A percentile compares a stretch with the other conserved stretches of the same genome.
Conservation (phyloP, 2,113 vertebrate species). For the Gadus macrocephalus region DNA sequence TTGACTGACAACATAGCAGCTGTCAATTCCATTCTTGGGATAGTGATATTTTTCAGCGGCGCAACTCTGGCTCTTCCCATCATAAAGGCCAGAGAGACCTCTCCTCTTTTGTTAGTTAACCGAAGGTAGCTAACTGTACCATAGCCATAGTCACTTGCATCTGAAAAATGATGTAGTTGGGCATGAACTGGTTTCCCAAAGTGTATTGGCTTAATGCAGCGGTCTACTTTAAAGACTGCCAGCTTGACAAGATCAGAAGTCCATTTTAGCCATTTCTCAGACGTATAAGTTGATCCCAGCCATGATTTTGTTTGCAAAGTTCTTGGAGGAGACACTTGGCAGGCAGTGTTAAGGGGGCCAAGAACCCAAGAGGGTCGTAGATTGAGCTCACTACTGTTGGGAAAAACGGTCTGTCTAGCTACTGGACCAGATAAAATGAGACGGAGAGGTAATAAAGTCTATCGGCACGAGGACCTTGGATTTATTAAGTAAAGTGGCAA, state of each 20-base stretch:
- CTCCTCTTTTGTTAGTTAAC: not conserved
- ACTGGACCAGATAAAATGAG: no score
- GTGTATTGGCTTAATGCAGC: conserved; percentile 6
- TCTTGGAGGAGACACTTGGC: no score
- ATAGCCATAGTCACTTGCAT: conserved; percentile 24
- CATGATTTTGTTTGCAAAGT: not conserved
- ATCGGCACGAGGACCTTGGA: no score
- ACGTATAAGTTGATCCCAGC: not conserved
- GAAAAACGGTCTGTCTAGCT: no score
- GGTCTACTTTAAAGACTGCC: not conserved
- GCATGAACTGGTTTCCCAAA: not conserved
- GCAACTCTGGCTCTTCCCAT: conserved; percentile 24
- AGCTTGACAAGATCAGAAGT: not conserved
- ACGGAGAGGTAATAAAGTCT: no score
- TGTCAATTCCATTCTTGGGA: conserved; percentile 13
- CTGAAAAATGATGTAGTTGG: conserved; percentile 14
- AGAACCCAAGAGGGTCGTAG: no score
- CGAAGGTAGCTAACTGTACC: conserved; percentile 9
- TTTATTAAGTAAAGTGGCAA: no score
- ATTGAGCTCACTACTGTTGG: no score
- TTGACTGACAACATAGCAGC: conserved; percentile 15
- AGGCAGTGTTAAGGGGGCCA: no score
- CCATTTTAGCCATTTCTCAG: conserved; percentile 6
- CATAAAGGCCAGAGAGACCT: conserved; percentile 7
- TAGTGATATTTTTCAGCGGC: conserved; percentile 13